These are phyloP conservation scores for Lonchura striata DNA, from an alignment of 2,113 vertebrate genomes.

Conservation along the genomic window DNA sequence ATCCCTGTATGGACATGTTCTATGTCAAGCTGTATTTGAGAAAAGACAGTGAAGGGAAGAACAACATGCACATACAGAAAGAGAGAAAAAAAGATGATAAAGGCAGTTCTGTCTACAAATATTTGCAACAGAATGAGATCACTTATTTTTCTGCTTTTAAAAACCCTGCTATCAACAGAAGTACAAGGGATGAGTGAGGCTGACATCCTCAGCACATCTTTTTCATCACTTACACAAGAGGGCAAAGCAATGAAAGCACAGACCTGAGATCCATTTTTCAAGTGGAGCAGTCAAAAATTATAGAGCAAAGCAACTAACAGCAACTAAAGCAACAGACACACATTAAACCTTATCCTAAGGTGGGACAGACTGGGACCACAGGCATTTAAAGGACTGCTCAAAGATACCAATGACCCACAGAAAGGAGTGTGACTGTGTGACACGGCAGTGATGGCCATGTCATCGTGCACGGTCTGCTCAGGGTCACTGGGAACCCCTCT, in stretches of 20 bases:
- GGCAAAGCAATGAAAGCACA: neutral
- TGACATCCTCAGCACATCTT: neutral
- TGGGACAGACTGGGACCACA: neutral
- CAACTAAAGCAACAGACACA: neutral
- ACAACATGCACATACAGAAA: neutral
- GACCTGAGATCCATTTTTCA: neutral
- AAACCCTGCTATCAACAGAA: neutral
- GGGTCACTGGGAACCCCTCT: accelerated
- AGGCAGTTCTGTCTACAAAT: neutral
- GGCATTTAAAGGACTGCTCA: neutral
- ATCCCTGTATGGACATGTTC: neutral
- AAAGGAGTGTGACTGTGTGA: neutral
- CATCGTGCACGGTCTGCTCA: accelerated
- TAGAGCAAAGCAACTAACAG: neutral
- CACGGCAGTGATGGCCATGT: accelerated
- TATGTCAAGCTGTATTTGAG: neutral
- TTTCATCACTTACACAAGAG: neutral
- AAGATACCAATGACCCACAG: neutral
- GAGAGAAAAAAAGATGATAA: neutral
- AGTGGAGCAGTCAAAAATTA: neutral
- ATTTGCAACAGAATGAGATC: neutral
- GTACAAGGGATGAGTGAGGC: accelerated
- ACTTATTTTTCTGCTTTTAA: neutral
- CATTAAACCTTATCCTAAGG: neutral
- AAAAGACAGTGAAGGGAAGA: neutral